Evolutionary conservation across 2,888 invertebrate genomes (phyloP), one percentile per base, ranked within the genome.

Genomic region (Drosophila barbarae): DNA sequence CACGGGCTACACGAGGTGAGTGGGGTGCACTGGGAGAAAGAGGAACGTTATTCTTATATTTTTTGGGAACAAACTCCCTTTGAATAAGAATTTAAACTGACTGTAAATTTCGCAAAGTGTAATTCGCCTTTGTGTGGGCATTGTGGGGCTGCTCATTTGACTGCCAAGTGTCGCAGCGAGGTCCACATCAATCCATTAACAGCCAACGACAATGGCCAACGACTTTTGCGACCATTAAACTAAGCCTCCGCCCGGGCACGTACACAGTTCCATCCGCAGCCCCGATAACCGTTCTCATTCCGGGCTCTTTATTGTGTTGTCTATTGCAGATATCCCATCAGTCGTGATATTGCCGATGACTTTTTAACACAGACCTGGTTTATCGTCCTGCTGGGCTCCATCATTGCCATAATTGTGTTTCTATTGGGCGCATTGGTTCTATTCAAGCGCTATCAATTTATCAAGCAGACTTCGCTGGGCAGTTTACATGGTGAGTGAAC

Each of bases 331-430:
- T 90, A 92, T 87, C 92, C 91, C 83, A 89, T 90, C 83, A 89
- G 88, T 88, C 90, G 89, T 77, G 89, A 89, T 89, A 87, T 90
- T 84, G 92, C 93, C 72, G 93, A 94, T 85, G 94, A 94, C 89
- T 93, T 95, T 87, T 92, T 95, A 85, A 94, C 94, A 79, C 95
- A 96, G 91, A 94, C 95, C 67, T 96, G 96, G 96, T 96, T 96
- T 91, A 95, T 96, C 90, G 94, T 95, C 77, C 91, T 95, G 79
- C 92, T 96, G 78, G 95, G 95, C 84, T 95, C 95, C 83, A 94
- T 96, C 90, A 93, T 96, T 73, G 93, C 95, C 88, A 93, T 96
- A 75, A 94, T 96, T 91, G 92, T 96, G 76, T 92, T 95, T 83
- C 92, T 95, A 80, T 94, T 96, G 89, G 94, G 93, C 84, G 94